phyloP scores from a whole-genome alignment of 1,140 invertebrate species.

The Sinonovacula constricta region DNA sequence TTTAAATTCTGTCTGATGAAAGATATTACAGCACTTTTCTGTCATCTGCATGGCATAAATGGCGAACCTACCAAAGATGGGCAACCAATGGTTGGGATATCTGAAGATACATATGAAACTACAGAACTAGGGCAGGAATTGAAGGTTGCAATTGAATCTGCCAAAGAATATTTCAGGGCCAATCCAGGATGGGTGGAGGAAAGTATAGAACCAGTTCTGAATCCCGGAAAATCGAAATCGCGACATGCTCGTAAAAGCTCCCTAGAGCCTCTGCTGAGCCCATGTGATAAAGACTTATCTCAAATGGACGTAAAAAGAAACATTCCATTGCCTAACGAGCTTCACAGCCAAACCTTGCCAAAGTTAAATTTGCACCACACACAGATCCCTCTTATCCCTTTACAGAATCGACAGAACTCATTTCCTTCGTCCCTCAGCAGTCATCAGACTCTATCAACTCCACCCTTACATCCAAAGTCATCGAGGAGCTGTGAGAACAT shows the following conservation, averaged over 20 bases:
- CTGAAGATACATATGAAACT: slow-evolving; percentile 59
- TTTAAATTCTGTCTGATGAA: slow-evolving; percentile 71
- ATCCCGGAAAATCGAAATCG: slow-evolving; percentile 55
- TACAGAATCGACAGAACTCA: slow-evolving; percentile 62
- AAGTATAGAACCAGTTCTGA: slow-evolving; percentile 63
- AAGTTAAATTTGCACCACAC: neutral
- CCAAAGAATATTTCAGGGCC: slow-evolving; percentile 68
- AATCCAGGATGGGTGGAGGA: slow-evolving; percentile 75
- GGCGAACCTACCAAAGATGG: slow-evolving; percentile 61
- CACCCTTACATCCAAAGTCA: slow-evolving; percentile 53
- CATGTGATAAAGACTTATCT: slow-evolving; percentile 11
- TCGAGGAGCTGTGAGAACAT: slow-evolving; percentile 71
- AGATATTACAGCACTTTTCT: slow-evolving; percentile 67
- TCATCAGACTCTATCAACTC: slow-evolving; percentile 56
- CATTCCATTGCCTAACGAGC: slow-evolving; percentile 3
- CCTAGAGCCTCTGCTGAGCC: slow-evolving; percentile 63
- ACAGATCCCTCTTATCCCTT: slow-evolving; percentile 1
- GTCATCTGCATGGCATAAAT: slow-evolving; percentile 65
- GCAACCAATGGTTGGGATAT: slow-evolving; percentile 47
- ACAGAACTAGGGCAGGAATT: slow-evolving; percentile 68
- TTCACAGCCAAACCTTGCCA: slow-evolving; percentile 53
- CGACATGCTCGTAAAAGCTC: slow-evolving; percentile 62
- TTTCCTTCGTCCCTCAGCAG: slow-evolving; percentile 70
- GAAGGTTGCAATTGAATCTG: slow-evolving; percentile 68
- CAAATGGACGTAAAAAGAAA: neutral